Evolutionary conservation across 2,113 vertebrate genomes (phyloP).

Genomic region (Callipepla californica): DNA sequence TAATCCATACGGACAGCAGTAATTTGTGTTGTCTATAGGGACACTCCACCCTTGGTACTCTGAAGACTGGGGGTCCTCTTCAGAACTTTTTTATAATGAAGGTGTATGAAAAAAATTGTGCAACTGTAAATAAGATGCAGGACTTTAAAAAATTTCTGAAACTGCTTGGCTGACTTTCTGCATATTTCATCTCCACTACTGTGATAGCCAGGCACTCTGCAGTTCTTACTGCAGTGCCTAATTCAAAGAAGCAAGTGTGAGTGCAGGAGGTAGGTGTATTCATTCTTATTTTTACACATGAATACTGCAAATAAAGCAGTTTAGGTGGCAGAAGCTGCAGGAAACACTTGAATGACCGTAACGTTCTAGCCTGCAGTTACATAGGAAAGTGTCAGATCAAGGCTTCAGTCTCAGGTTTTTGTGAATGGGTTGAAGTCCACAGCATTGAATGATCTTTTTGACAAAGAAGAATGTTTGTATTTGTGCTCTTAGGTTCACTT

Average conservation of each 20-base stretch:
- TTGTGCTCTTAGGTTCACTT: background rate
- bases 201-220: background rate
- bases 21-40: background rate
- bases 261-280: background rate
- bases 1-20: background rate
- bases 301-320: background rate
- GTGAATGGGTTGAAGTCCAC: background rate
- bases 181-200: background rate
- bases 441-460: background rate
- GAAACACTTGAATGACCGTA: background rate
- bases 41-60: accelerated
- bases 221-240: background rate
- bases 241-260: background rate
- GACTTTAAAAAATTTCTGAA: background rate
- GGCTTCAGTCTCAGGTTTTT: background rate
- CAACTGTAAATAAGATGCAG: background rate
- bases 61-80: background rate
- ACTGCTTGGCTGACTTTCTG: background rate
- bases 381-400: background rate
- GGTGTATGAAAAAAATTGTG: background rate
- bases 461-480: background rate
- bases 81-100: background rate
- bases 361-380: background rate
- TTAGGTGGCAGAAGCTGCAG: background rate
- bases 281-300: background rate